Evolutionary conservation across 2,888 invertebrate species (phyloP), one percentile per base, ranked within the genome.

Genomic region (Ochropacha duplaris): DNA sequence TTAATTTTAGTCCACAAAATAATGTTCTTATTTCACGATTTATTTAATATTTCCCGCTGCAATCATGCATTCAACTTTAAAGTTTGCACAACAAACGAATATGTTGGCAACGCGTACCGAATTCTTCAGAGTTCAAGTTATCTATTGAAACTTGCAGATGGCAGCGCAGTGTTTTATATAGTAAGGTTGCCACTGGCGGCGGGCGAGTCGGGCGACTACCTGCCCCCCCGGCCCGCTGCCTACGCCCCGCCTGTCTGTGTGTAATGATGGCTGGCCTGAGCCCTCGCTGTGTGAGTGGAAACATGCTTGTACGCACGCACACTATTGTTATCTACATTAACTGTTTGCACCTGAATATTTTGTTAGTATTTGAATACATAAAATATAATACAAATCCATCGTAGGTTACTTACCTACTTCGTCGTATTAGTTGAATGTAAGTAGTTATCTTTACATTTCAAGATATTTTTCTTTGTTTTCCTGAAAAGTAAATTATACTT

Each of bases 61-160:
- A 72, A 57, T 79, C 71, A 71, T 78, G 79, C 69, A 87, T 87
- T 81, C 81, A 86, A 78, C 71, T 83, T 78, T 79, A 74, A 74
- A 77, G 62, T 76, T 65, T 71, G 76, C 71, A 78, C 78, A 75
- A 79, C 76, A 74, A 76, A 73, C 72, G 78, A 71, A 79, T 83
- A 85, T 86, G 86, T 89, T 90, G 84, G 84, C 79, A 88, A 81
- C 90, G 84, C 87, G 89, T 78, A 86, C 85, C 81, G 84, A 82
- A 80, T 87, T 84, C 78, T 83, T 86, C 86, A 84, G 87, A 85
- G 83, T 79, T 85, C 90, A 86, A 90, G 92, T 92, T 92, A 87
- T 87, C 88, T 88, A 92, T 92, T 91, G 87, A 90, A 91, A 90
- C 92, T 87, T 88, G 89, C 87, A 92, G 92, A 92, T 90, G 92